A percentile compares a stretch with the other conserved stretches of the same genome.
phyloP scores from a whole-genome alignment of 2,888 invertebrate genomes.

The Leptopilina drosophilae region DNA sequence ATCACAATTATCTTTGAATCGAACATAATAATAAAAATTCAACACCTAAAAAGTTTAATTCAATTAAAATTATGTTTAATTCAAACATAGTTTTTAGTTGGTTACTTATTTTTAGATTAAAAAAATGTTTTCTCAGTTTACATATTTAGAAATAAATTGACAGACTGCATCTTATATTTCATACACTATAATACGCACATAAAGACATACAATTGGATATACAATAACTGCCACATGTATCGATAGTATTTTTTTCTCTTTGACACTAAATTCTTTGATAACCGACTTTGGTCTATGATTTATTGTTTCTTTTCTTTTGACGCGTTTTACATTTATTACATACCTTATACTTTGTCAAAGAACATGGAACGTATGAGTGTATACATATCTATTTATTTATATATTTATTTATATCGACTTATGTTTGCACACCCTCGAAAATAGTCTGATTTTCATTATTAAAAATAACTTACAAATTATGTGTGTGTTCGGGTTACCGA shows the following conservation, averaged over 20 bases:
- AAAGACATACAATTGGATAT: not conserved
- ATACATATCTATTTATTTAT: no score
- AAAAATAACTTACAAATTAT: conserved; percentile 15
- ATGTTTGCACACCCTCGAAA: not conserved
- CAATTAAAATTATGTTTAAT: no score
- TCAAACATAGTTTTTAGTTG: no score
- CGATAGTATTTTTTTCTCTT: not conserved
- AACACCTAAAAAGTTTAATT: no score
- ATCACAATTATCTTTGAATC: no score
- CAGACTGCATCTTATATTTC: not conserved
- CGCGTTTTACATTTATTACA: conserved; percentile 3
- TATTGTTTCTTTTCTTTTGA: conserved; percentile 29
- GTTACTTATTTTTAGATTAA: no score
- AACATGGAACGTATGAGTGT: not conserved
- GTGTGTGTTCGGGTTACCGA: not conserved
- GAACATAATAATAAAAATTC: no score
- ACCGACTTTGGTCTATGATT: conserved; percentile 13
- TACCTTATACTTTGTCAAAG: not conserved
- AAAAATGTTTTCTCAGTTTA: not conserved
- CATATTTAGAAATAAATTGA: not conserved
- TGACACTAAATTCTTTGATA: conserved; percentile 20
- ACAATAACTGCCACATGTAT: conserved; percentile 3
- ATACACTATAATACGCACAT: conserved; percentile 22
- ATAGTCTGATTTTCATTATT: not conserved
- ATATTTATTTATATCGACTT: no score